Evolutionary conservation across 2,888 invertebrate genomes (phyloP).

Genomic region (Tachina fera): DNA sequence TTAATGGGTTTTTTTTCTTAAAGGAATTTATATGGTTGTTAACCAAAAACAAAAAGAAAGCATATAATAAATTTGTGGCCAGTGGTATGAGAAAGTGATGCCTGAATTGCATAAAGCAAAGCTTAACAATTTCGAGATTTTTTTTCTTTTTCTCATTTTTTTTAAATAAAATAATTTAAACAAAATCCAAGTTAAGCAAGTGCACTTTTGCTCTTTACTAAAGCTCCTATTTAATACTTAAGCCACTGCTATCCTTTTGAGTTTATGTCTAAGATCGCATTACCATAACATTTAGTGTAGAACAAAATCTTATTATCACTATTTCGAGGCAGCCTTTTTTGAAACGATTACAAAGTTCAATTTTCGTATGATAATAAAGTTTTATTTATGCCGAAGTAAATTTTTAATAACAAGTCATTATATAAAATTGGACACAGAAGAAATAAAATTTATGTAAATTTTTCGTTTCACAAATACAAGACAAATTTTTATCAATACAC

Average conservation of each 20-base stretch:
- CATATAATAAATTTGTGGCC: background rate
- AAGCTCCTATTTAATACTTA: too few relatives aligned
- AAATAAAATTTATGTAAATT: background rate
- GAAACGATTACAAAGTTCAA: background rate
- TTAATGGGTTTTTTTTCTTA: background rate
- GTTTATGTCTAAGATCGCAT: background rate
- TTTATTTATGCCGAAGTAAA: background rate
- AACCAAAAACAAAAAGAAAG: background rate
- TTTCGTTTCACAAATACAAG: background rate
- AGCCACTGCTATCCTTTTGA: too few relatives aligned
- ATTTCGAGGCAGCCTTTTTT: background rate
- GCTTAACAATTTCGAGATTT: too few relatives aligned
- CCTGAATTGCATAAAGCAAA: background rate
- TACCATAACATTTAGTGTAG: background rate
- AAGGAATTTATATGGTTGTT: constrained; percentile 7
- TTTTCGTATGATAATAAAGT: background rate
- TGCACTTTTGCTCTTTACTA: too few relatives aligned
- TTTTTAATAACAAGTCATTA: background rate
- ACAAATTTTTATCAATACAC: background rate
- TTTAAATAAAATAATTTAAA: too few relatives aligned
- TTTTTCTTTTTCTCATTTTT: too few relatives aligned
- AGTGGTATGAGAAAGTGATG: background rate
- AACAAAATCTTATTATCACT: background rate
- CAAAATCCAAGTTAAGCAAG: too few relatives aligned
- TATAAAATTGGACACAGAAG: background rate